Conservation (phyloP, 2,113 vertebrate species). For the Cottus gobio region DNA sequence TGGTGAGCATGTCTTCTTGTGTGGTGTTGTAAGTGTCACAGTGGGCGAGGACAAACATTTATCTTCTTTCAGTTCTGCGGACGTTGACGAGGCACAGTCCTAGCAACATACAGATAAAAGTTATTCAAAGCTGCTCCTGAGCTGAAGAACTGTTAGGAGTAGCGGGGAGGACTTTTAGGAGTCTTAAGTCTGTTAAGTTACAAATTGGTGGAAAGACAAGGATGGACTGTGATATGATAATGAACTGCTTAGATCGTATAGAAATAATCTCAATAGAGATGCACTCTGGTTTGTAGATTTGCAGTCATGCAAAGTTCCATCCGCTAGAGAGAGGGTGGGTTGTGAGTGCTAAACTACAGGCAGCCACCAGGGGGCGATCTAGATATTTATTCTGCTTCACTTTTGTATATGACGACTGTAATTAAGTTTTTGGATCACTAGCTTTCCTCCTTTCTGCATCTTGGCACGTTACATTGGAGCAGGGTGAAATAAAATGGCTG, state of each 20-base stretch:
- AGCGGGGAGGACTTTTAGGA: neutral
- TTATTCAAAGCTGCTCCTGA: neutral
- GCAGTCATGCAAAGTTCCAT: neutral
- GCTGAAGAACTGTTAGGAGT: neutral
- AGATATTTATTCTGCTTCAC: too few species aligned
- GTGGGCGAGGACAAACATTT: neutral
- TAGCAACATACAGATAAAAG: neutral
- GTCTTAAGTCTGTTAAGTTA: too few species aligned
- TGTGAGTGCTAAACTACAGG: neutral
- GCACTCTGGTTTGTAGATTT: too few species aligned
- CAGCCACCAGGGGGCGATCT: too few species aligned
- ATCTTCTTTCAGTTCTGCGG: neutral
- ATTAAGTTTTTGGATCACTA: too few species aligned
- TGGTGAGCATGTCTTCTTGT: slow-evolving; percentile 29
- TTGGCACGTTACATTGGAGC: too few species aligned
- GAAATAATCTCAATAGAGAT: neutral
- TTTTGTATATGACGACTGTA: too few species aligned
- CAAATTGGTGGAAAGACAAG: neutral
- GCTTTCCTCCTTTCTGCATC: too few species aligned
- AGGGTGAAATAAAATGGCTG: neutral
- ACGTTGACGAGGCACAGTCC: neutral
- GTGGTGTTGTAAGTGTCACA: slow-evolving; percentile 26
- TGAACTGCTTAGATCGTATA: neutral
- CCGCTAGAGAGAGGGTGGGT: neutral
- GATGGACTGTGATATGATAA: neutral